These are phyloP conservation scores for Julus scandinavius DNA, from an alignment of 2,888 invertebrate species.

Conservation along the genomic window DNA sequence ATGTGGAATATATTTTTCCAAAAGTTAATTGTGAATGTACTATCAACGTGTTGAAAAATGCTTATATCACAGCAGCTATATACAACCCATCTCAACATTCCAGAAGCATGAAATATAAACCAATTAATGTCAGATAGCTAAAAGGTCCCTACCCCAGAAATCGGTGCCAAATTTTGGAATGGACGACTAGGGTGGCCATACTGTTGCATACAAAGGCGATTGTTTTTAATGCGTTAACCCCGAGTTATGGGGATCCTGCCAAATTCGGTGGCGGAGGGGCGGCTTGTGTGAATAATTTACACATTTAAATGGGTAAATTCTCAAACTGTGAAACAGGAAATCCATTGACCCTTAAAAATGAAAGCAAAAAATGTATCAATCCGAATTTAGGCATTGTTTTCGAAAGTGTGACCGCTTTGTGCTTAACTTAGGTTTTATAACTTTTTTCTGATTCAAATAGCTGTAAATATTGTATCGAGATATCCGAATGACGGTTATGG, in stretches of 20 bases:
- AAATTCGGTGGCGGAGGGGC: conserved; percentile 30
- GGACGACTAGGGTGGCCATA: neutral
- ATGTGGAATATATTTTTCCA: too few relatives aligned
- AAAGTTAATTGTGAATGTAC: too few relatives aligned
- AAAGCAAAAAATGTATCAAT: neutral
- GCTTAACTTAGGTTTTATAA: neutral
- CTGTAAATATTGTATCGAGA: neutral
- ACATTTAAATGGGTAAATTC: conserved; percentile 5
- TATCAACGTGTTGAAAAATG: too few relatives aligned
- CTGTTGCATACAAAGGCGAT: conserved; percentile 32
- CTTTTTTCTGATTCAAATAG: neutral
- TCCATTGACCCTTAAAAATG: neutral
- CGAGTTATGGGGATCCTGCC: conserved; percentile 26
- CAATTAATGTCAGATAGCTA: neutral
- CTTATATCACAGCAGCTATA: too few relatives aligned
- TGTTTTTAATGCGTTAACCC: conserved; percentile 30
- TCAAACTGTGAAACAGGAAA: neutral
- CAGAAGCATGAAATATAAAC: too few relatives aligned
- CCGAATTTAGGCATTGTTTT: neutral
- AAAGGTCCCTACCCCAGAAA: neutral
- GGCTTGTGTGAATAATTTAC: neutral
- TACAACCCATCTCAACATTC: too few relatives aligned
- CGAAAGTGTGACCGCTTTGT: neutral
- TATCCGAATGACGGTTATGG: neutral
- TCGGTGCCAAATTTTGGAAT: neutral